Percentiles rank a stretch among this genome's conserved stretches.
These are phyloP conservation scores for Zophobas atratus DNA, from an alignment of 1,140 invertebrate genomes.

Conservation along the genomic window DNA sequence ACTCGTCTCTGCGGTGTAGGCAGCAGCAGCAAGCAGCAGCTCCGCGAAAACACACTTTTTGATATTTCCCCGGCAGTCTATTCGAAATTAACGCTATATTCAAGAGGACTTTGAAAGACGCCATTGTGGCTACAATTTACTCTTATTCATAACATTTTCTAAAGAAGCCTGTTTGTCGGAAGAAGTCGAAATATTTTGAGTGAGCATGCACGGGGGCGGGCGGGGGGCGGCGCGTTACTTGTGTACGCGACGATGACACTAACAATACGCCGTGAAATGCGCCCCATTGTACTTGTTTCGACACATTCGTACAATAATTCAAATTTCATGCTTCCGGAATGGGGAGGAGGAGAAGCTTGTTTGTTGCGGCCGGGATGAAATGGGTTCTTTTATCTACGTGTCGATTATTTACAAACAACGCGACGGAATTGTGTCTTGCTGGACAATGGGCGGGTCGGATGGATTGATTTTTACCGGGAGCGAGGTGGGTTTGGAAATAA, in stretches of 20 bases:
- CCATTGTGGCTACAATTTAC: slow-evolving; percentile 67
- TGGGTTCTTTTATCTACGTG: not conserved
- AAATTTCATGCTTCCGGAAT: not conserved
- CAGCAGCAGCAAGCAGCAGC: slow-evolving; percentile 20
- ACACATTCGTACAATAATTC: slow-evolving; percentile 30
- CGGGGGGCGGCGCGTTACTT: not conserved
- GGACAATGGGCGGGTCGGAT: too few species aligned
- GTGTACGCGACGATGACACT: slow-evolving; percentile 17
- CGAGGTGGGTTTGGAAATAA: too few species aligned
- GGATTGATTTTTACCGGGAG: too few species aligned
- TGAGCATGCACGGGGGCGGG: slow-evolving; percentile 54
- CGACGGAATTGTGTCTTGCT: too few species aligned
- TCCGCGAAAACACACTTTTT: slow-evolving; percentile 58
- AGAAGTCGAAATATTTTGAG: slow-evolving; percentile 64
- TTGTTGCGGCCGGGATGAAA: not conserved
- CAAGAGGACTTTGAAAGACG: slow-evolving; percentile 67
- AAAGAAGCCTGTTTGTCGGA: slow-evolving; percentile 65
- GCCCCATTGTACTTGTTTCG: slow-evolving; percentile 29
- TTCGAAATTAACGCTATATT: slow-evolving; percentile 68
- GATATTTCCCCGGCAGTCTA: slow-evolving; percentile 61
- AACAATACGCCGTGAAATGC: slow-evolving; percentile 38
- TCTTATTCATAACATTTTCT: slow-evolving; percentile 68
- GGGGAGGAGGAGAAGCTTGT: not conserved
- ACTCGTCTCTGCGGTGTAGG: slow-evolving; percentile 47
- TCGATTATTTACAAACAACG: not conserved